phyloP scores from a whole-genome alignment of 2,888 invertebrate species.

The Rhagium mordax region DNA sequence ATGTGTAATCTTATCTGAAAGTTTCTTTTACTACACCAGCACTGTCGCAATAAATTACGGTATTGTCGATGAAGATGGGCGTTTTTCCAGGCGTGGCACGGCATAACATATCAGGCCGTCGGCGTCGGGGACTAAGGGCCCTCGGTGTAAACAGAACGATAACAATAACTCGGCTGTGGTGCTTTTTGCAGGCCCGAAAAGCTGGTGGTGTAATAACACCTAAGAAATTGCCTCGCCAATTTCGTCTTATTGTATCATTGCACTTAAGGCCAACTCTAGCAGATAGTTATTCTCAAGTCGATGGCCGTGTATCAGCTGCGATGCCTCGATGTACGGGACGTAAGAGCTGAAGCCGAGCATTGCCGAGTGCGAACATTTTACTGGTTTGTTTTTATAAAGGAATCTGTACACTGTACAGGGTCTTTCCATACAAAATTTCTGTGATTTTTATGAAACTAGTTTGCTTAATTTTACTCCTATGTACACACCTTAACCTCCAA shows the following conservation, averaged over 20 bases:
- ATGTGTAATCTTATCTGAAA: constrained; percentile 42
- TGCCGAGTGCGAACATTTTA: no score
- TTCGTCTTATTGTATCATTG: constrained; percentile 5
- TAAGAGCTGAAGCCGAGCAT: no score
- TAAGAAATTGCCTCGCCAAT: constrained; percentile 14
- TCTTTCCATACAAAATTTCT: no score
- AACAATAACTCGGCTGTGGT: constrained; percentile 48
- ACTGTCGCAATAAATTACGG: constrained; percentile 39
- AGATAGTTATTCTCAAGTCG: not conserved
- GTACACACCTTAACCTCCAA: no score
- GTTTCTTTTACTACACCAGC: constrained; percentile 32
- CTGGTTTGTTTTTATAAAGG: no score
- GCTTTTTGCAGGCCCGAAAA: constrained; percentile 11
- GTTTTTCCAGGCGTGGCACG: not conserved
- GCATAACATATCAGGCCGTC: constrained; percentile 8
- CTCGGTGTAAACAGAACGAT: constrained; percentile 39
- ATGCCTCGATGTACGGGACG: no score
- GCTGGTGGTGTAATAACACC: constrained; percentile 23
- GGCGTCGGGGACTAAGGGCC: not conserved
- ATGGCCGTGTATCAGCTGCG: not conserved
- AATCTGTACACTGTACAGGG: no score
- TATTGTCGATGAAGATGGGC: constrained; percentile 30
- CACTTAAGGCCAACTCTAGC: constrained; percentile 4
- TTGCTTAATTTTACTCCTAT: no score
- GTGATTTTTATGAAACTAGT: no score